Evolutionary conservation across 2,113 vertebrate genomes (phyloP).

Genomic region (Tenrec ecaudatus): DNA sequence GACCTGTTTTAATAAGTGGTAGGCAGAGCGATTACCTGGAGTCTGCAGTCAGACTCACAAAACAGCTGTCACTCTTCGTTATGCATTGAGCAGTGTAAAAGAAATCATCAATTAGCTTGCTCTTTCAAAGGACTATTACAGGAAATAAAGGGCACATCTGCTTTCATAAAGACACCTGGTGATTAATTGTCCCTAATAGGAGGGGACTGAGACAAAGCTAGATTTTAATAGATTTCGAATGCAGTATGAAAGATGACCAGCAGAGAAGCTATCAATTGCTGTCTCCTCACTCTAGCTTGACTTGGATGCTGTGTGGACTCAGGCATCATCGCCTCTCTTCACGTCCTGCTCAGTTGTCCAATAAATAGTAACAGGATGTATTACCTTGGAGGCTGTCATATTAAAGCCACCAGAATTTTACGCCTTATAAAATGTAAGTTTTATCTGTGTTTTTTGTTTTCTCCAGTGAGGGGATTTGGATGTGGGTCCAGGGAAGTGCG

Average conservation of each 20-base stretch:
- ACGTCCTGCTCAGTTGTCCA: constrained; percentile 18
- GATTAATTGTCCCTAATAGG: constrained; percentile 27
- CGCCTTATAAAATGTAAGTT: background rate
- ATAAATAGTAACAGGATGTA: constrained; percentile 14
- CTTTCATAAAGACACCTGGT: constrained; percentile 42
- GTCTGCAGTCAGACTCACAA: background rate
- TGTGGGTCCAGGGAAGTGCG: background rate
- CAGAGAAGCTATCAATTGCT: background rate
- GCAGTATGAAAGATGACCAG: constrained; percentile 35
- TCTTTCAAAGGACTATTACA: constrained; percentile 44
- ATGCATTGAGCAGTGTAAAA: constrained; percentile 23
- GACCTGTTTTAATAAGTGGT: constrained; percentile 51
- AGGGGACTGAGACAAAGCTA: constrained; percentile 27
- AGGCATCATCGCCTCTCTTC: constrained; percentile 19
- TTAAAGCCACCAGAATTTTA: constrained; percentile 6
- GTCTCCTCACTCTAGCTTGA: constrained; percentile 7
- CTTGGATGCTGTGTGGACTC: background rate
- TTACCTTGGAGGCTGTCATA: background rate
- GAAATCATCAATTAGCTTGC: constrained; percentile 55
- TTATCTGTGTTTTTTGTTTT: background rate
- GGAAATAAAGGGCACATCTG: constrained; percentile 46
- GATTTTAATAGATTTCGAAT: constrained; percentile 31
- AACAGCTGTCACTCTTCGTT: constrained; percentile 51
- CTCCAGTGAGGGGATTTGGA: background rate
- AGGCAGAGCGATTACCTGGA: background rate